Evolutionary conservation across 2,888 invertebrate genomes (phyloP), one percentile per base, ranked within the genome.

Genomic region (Asteroscopus sphinx): DNA sequence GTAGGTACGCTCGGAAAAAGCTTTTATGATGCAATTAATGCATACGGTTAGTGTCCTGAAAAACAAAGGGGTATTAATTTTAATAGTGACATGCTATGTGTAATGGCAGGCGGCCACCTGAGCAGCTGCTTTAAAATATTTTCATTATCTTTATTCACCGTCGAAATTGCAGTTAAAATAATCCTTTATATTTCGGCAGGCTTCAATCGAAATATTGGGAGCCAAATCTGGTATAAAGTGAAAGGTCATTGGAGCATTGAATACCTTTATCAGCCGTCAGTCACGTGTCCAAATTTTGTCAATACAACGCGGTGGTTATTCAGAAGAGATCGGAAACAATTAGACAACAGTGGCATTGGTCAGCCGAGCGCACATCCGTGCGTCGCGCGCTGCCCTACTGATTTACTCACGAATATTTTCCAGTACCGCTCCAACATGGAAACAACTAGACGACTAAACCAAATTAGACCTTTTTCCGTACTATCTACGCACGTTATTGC

Each of bases 321-420:
- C 88, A 88, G 89, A 84, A 82, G 86, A 91, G 92, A 91, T 93
- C 93, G 93, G 93, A 93, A 93, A 92, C 91, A 93, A 93, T 93
- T 93, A 93, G 91, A 88, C 86, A 86, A 86, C 91, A 87, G 89
- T 88, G 91, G 89, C 92, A 90, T 87, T 91, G 93, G 87, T 79
- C 93, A 93, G 81, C 91, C 85, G 89, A 92, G 90, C 93, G 94
- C 84, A 92, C 77, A 89, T 93, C 93, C 93, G 92, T 80, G 82
- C 82, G 81, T 80, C 79, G 79, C 78, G 81, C 77, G 80, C 72
- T 90, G 88, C 83, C 89, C 91, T 85, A 87, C 87, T 90, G 88
- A 81, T 87, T 88, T 80, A 88, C 85, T 86, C 85, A 80, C 82
- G 79, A 81, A 87, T 83, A 86, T 85, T 85, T 86, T 82, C 71